Conservation (phyloP, 2,113 vertebrate genomes). For the Rhadina sibilatrix region DNA sequence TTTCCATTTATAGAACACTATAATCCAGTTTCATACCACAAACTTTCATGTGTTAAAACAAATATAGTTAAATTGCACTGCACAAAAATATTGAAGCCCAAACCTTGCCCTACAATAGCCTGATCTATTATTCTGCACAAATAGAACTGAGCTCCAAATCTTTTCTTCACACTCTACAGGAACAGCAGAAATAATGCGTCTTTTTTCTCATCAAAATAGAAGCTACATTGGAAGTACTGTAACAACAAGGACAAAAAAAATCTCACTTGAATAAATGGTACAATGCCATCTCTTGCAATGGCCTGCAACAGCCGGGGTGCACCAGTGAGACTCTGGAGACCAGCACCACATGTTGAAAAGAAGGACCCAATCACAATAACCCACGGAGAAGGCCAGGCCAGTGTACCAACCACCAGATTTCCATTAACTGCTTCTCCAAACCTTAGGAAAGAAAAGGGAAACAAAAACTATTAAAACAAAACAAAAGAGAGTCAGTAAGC, state of each 20-base stretch:
- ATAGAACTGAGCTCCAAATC: neutral
- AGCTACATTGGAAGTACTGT: neutral
- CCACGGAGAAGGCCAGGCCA: slow-evolving; percentile 97
- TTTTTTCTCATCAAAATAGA: neutral
- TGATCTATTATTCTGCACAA: neutral
- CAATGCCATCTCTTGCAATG: slow-evolving; percentile 92
- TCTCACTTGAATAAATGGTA: slow-evolving; percentile 90
- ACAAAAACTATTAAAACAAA: neutral
- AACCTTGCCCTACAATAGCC: neutral
- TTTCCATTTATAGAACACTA: neutral
- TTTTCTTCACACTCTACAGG: neutral
- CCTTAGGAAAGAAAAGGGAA: slow-evolving; percentile 60
- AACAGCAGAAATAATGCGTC: neutral
- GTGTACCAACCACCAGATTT: slow-evolving; percentile 90
- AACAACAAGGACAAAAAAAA: neutral
- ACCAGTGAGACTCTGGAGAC: slow-evolving; percentile 93
- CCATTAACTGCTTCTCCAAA: slow-evolving; percentile 93
- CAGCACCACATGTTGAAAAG: slow-evolving; percentile 95
- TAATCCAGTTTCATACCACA: neutral
- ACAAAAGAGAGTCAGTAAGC: neutral
- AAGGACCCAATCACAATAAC: slow-evolving; percentile 97
- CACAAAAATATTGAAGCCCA: neutral
- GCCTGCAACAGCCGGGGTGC: slow-evolving; percentile 93
- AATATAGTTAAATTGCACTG: neutral
- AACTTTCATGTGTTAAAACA: neutral